Percentiles rank a stretch among this genome's conserved stretches.
Conservation (phyloP, 2,888 invertebrate species). For the Plutella xylostella region DNA sequence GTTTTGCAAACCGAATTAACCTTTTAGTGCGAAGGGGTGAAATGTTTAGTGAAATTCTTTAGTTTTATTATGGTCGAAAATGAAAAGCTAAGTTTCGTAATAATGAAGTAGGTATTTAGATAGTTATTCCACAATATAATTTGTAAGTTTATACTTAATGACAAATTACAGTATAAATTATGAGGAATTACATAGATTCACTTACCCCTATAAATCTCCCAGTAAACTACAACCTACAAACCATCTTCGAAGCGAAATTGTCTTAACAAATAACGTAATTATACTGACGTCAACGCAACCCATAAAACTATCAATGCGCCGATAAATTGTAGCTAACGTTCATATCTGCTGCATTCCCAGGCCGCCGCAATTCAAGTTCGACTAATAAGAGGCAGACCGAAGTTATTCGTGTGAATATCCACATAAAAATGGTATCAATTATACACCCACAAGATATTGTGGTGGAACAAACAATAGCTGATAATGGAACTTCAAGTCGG, state of each 20-base stretch:
- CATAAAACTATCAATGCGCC: conserved; percentile 49
- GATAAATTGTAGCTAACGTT: conserved; percentile 45
- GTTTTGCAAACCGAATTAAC: conserved; percentile 40
- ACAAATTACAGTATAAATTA: background rate
- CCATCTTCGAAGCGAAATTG: conserved; percentile 18
- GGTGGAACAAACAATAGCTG: conserved; percentile 30
- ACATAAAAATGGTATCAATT: conserved; percentile 51
- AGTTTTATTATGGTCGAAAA: too few relatives aligned
- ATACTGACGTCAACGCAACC: conserved; percentile 37
- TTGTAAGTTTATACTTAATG: background rate
- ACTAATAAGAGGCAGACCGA: conserved; percentile 30
- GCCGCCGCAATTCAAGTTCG: conserved; percentile 40
- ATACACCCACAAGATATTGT: conserved; percentile 40
- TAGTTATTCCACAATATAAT: too few relatives aligned
- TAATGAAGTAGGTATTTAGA: too few relatives aligned
- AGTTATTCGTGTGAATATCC: conserved; percentile 39
- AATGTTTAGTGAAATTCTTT: too few relatives aligned
- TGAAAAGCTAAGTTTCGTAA: too few relatives aligned
- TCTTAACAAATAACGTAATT: conserved; percentile 43
- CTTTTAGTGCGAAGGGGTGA: conserved; percentile 24
- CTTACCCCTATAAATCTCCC: too few relatives aligned
- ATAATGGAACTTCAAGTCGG: conserved; percentile 30
- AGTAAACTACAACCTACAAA: background rate
- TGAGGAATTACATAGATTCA: background rate
- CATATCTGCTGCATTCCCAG: conserved; percentile 41